Evolutionary conservation across 1,140 invertebrate genomes (phyloP).

Genomic region (Oryctes rhinoceros): DNA sequence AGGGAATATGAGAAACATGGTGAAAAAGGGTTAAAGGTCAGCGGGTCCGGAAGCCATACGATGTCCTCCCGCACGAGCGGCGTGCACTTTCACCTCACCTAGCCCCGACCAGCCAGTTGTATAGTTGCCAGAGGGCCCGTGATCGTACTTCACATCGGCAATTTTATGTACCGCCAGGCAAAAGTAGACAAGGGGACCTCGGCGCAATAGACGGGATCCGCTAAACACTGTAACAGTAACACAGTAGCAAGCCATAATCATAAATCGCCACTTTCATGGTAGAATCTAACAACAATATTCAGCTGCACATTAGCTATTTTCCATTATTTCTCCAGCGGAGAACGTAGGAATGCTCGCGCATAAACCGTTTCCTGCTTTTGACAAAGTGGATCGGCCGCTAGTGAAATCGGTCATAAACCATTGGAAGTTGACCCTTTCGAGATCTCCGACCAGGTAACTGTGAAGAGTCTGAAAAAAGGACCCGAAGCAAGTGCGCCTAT

Average conservation of each 20-base stretch:
- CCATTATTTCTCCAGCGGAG: background rate
- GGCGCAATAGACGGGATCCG: background rate
- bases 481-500: too few species aligned
- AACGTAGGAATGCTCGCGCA: background rate
- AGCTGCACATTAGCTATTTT: background rate
- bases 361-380: constrained; percentile 28
- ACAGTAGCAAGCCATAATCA: constrained; percentile 22
- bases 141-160: constrained; percentile 32
- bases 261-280: constrained; percentile 37
- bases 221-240: constrained; percentile 25
- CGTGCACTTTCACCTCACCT: constrained; percentile 40
- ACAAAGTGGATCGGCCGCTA: background rate
- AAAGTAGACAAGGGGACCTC: background rate
- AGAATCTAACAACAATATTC: constrained; percentile 29
- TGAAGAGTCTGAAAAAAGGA: too few species aligned
- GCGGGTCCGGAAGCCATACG: constrained; percentile 37
- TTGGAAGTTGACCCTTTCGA: constrained; percentile 20
- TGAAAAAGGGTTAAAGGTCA: constrained; percentile 33
- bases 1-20: constrained; percentile 31
- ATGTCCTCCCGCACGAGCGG: constrained; percentile 40
- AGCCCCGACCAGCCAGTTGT: constrained; percentile 17
- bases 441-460: background rate
- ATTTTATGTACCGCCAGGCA: constrained; percentile 16
- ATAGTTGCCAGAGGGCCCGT: constrained; percentile 29
- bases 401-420: constrained; percentile 20